These are phyloP conservation scores for Syrmaticus mikado DNA, from an alignment of 2,113 vertebrate species.

Conservation along the genomic window DNA sequence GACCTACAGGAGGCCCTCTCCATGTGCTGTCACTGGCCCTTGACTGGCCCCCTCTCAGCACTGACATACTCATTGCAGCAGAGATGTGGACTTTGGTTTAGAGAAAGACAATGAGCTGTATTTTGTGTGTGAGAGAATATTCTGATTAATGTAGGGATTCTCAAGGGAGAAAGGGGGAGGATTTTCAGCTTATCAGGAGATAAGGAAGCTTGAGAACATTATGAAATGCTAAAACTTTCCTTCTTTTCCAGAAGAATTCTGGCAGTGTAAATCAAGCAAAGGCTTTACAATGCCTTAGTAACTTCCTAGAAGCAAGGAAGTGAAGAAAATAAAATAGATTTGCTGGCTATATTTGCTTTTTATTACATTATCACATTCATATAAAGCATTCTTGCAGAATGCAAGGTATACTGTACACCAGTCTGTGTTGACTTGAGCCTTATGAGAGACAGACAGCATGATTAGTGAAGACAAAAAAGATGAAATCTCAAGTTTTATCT, in stretches of 20 bases:
- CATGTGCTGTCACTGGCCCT: neutral
- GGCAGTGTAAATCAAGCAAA: neutral
- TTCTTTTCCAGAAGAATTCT: neutral
- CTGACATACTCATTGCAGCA: neutral
- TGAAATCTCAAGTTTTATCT: neutral
- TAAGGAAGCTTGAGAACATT: neutral
- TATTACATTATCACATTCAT: neutral
- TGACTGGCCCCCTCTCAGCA: fast-evolving
- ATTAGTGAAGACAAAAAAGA: neutral
- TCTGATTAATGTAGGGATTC: neutral
- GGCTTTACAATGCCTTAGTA: neutral
- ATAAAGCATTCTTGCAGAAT: neutral
- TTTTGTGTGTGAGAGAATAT: neutral
- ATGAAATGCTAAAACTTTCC: neutral
- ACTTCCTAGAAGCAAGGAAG: neutral
- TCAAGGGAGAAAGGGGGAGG: neutral
- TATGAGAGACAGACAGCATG: neutral
- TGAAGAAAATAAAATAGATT: neutral
- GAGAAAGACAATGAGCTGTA: neutral
- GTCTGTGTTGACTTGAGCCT: neutral
- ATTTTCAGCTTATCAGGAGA: neutral
- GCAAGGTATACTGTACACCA: neutral
- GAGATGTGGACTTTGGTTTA: neutral
- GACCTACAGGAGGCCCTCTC: neutral
- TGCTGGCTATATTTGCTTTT: neutral